Conservation (phyloP, 2,113 vertebrate genomes). For the Solea senegalensis region DNA sequence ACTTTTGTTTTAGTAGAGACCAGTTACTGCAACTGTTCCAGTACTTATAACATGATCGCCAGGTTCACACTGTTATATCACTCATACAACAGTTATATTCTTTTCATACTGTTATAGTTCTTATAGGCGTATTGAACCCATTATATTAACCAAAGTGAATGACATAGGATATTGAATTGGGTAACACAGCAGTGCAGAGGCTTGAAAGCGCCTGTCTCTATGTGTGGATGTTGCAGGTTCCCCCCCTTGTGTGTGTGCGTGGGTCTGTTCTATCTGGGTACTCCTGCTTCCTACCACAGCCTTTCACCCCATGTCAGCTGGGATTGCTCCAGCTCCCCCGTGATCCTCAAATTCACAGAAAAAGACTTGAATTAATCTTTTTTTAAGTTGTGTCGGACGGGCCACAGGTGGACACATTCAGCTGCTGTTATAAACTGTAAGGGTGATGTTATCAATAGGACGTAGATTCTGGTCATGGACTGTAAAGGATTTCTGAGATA, state of each 20-base stretch:
- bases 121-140: background rate
- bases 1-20: background rate
- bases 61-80: background rate
- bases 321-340: too few species aligned
- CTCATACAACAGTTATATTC: too few species aligned
- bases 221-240: too few species aligned
- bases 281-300: too few species aligned
- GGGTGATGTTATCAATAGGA: background rate
- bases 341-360: too few species aligned
- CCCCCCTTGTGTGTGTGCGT: too few species aligned
- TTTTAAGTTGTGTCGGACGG: background rate
- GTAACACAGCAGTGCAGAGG: too few species aligned
- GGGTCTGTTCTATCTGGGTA: too few species aligned
- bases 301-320: too few species aligned
- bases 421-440: background rate
- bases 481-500: background rate
- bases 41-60: background rate
- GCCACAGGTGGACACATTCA: background rate
- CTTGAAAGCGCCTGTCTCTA: too few species aligned
- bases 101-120: background rate
- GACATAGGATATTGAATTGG: too few species aligned
- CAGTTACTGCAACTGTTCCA: background rate
- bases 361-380: background rate
- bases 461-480: background rate
- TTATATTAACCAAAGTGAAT: background rate